Evolutionary conservation across 2,797 vertebrate species (phyloP).

Genomic region (Smutsia temminckii): DNA sequence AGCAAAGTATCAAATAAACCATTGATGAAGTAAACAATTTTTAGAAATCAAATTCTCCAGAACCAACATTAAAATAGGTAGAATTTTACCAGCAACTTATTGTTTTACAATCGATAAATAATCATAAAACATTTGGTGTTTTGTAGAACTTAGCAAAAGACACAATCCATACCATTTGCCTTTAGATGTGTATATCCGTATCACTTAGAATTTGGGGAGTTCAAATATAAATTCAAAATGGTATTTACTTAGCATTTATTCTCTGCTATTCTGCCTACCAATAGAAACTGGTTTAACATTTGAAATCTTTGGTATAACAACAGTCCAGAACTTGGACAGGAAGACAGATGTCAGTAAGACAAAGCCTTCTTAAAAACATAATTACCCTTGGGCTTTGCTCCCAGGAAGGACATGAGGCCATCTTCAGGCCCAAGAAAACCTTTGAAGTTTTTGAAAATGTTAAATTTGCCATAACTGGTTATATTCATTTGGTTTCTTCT

Average conservation of each 20-base stretch:
- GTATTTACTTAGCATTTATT: slow-evolving; percentile 40
- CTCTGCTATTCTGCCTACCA: background rate
- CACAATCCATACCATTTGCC: background rate
- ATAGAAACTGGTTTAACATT: slow-evolving; percentile 33
- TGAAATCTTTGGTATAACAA: slow-evolving; percentile 44
- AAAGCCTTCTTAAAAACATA: background rate
- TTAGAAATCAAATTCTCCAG: slow-evolving; percentile 39
- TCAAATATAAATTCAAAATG: slow-evolving; percentile 52
- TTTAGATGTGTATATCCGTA: slow-evolving; percentile 19
- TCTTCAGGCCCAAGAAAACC: background rate
- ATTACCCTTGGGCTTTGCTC: slow-evolving; percentile 14
- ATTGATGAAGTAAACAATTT: background rate
- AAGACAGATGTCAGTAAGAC: slow-evolving; percentile 34
- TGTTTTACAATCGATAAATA: slow-evolving; percentile 40
- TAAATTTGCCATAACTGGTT: slow-evolving; percentile 13
- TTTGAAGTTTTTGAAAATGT: background rate
- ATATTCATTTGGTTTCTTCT: background rate
- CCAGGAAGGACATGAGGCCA: slow-evolving; percentile 20
- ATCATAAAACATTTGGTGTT: slow-evolving; percentile 57
- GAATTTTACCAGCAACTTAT: slow-evolving; percentile 26
- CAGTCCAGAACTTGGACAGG: background rate
- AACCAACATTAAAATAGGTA: slow-evolving; percentile 44
- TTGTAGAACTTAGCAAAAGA: slow-evolving; percentile 31
- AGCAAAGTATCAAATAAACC: slow-evolving; percentile 55
- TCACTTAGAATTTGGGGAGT: background rate